phyloP scores from a whole-genome alignment of 2,797 vertebrate genomes.

The Protonibea diacanthus region DNA sequence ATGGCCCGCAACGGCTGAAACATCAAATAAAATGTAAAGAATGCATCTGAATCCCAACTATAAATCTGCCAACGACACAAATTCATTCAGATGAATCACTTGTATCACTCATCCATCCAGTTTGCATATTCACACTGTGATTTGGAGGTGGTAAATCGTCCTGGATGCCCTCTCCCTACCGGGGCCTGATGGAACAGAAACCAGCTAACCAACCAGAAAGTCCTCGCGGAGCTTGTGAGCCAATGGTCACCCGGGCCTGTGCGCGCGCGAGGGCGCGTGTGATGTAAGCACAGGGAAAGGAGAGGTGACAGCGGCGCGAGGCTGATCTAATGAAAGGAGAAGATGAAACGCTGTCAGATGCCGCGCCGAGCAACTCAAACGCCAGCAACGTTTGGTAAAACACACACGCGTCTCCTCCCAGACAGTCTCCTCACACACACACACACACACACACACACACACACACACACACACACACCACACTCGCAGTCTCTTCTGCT shows the following conservation, averaged over 20 bases:
- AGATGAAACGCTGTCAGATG: conserved; percentile 85
- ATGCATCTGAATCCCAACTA: conserved; percentile 22
- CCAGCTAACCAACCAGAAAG: conserved; percentile 70
- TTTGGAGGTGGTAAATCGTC: conserved; percentile 43
- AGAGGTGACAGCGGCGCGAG: conserved; percentile 82
- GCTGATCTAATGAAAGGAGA: conserved; percentile 85
- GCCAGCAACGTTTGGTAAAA: conserved; percentile 80
- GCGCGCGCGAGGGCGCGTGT: conserved; percentile 43
- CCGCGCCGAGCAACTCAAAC: conserved; percentile 77
- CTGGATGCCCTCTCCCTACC: conserved; percentile 48
- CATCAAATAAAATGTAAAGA: conserved; percentile 36
- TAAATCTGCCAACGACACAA: conserved; percentile 27
- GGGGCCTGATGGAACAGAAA: conserved; percentile 52
- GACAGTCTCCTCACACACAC: conserved; percentile 59
- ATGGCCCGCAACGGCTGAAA: conserved; percentile 20
- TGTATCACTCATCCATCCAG: conserved; percentile 33
- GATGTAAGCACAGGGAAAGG: conserved; percentile 79
- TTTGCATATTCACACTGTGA: conserved; percentile 56
- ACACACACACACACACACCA: conserved; percentile 9
- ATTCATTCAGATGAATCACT: conserved; percentile 39
- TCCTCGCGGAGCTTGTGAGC: conserved; percentile 55
- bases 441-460: conserved; percentile 23
- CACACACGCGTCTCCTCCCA: conserved; percentile 74
- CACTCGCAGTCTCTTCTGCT: no score
- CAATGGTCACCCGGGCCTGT: conserved; percentile 47